Evolutionary conservation across 1,140 invertebrate genomes (phyloP).

Genomic region (Brachionus angularis): DNA sequence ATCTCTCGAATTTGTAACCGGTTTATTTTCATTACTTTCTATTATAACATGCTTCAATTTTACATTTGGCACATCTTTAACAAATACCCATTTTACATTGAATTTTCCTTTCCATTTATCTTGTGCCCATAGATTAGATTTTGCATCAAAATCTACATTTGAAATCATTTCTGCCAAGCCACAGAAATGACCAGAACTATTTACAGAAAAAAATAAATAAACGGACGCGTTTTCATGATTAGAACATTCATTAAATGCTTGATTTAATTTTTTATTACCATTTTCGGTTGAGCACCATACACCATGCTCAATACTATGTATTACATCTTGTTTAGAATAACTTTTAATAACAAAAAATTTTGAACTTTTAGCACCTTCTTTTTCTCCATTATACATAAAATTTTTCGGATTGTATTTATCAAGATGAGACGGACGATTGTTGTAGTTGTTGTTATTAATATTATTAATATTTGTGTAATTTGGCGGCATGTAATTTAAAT

Average conservation of each 20-base stretch:
- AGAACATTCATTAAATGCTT: constrained; percentile 72
- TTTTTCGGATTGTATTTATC: not conserved
- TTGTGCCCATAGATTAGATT: constrained; percentile 63
- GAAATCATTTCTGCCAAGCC: constrained; percentile 97
- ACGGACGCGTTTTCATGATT: constrained; percentile 71
- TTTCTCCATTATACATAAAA: constrained; percentile 26
- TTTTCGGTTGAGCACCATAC: constrained; percentile 98
- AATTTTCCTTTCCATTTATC: constrained; percentile 71
- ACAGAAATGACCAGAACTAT: constrained; percentile 94
- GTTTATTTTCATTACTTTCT: constrained; percentile 97
- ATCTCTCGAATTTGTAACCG: constrained; percentile 93
- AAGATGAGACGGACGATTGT: too few relatives aligned
- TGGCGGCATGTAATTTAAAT: too few relatives aligned
- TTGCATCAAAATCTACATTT: constrained; percentile 74
- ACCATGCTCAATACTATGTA: constrained; percentile 94
- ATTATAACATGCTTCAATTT: constrained; percentile 82
- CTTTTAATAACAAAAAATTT: constrained; percentile 42
- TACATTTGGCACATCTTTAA: constrained; percentile 82
- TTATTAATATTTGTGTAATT: too few relatives aligned
- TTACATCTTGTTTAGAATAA: constrained; percentile 96
- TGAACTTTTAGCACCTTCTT: not conserved
- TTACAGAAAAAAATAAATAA: constrained; percentile 92
- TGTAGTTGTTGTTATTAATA: too few relatives aligned
- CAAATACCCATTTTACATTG: constrained; percentile 95
- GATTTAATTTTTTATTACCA: constrained; percentile 88